Conservation (phyloP, 2,797 vertebrate genomes). For the Staurois parvus region DNA sequence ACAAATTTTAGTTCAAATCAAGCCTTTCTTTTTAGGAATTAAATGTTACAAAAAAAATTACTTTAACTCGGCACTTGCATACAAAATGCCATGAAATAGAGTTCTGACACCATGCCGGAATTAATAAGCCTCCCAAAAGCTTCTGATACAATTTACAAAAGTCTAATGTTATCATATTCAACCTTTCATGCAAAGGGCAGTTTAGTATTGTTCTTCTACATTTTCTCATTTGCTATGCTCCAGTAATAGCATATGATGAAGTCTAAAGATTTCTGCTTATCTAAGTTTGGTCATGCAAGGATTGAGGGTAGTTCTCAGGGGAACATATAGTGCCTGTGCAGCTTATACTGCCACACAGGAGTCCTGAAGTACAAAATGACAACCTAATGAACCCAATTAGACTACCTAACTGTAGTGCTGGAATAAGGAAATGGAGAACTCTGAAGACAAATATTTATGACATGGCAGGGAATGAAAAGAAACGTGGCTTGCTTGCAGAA, state of each 20-base stretch:
- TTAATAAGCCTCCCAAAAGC: slow-evolving; percentile 1
- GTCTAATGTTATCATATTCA: slow-evolving; percentile 2
- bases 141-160: neutral
- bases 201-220: neutral
- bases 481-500: too few relatives aligned
- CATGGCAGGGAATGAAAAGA: too few relatives aligned
- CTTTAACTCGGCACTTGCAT: slow-evolving; percentile 37
- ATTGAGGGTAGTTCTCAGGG: neutral
- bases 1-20: slow-evolving; percentile 39
- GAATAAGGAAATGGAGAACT: too few relatives aligned
- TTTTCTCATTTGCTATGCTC: neutral
- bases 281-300: neutral
- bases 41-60: slow-evolving; percentile 40
- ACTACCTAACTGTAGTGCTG: neutral
- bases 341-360: neutral
- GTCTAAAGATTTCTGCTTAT: neutral
- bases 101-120: slow-evolving; percentile 17
- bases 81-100: slow-evolving; percentile 35
- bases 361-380: neutral
- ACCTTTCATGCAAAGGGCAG: neutral
- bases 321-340: neutral
- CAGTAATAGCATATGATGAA: neutral
- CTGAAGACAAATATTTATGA: too few relatives aligned
- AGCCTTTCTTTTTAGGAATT: slow-evolving; percentile 29
- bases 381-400: neutral